Percentiles rank a stretch among this genome's conserved stretches.
Evolutionary conservation across 1,140 invertebrate species (phyloP).

Genomic region (Musca domestica): DNA sequence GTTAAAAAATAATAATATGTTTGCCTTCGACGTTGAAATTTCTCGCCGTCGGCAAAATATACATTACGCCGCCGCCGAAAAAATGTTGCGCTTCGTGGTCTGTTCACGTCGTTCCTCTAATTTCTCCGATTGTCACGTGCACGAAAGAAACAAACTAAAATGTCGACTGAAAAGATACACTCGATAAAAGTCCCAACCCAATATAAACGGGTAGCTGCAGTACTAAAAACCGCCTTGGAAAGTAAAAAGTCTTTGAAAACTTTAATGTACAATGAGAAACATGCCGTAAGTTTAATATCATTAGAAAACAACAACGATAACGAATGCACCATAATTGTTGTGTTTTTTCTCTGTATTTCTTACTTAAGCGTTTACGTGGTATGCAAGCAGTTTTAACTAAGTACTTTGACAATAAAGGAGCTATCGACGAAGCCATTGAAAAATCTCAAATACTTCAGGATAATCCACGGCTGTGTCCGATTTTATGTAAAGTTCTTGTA

Average conservation of each 20-base stretch:
- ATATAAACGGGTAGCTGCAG: conserved; percentile 69
- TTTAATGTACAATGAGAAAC: conserved; percentile 67
- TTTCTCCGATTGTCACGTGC: too few relatives aligned
- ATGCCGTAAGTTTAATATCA: conserved; percentile 57
- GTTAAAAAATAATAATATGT: too few relatives aligned
- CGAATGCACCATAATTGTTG: not conserved
- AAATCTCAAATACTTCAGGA: conserved; percentile 64
- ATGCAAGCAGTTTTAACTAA: conserved; percentile 66
- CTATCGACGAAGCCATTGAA: conserved; percentile 66
- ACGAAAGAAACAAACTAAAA: too few relatives aligned
- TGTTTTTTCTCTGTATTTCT: not conserved
- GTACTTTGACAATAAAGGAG: conserved; percentile 65
- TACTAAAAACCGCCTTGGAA: conserved; percentile 65
- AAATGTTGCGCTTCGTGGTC: too few relatives aligned
- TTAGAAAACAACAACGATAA: not conserved
- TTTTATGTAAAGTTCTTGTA: conserved; percentile 72
- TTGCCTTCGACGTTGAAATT: too few relatives aligned
- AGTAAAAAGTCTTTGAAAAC: conserved; percentile 71
- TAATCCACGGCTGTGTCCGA: conserved; percentile 66
- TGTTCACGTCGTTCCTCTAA: too few relatives aligned
- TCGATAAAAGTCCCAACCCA: conserved; percentile 73
- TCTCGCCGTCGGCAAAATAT: too few relatives aligned
- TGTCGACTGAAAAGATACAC: conserved; percentile 54
- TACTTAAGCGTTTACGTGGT: conserved; percentile 35
- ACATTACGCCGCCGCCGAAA: too few relatives aligned